phyloP scores from a whole-genome alignment of 2,797 vertebrate species.

The Eremophila alpestris region DNA sequence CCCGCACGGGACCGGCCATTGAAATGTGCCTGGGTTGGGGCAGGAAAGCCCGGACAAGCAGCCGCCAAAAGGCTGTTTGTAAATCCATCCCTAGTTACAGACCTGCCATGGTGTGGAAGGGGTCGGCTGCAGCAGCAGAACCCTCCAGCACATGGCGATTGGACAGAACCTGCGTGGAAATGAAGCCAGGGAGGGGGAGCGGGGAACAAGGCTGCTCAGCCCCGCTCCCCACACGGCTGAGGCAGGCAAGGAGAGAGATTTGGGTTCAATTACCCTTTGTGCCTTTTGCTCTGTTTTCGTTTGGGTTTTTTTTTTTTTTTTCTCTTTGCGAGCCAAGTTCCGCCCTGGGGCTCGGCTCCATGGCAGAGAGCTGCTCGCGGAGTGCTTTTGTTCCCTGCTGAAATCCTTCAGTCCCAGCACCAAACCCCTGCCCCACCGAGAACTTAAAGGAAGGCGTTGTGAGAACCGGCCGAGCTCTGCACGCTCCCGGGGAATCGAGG shows the following conservation, averaged over 20 bases:
- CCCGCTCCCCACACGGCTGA: not conserved
- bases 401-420: not conserved
- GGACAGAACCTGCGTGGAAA: not conserved
- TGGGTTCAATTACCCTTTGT: not conserved
- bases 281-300: not conserved
- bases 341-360: not conserved
- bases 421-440: not conserved
- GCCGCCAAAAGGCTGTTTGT: not conserved
- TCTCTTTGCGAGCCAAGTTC: not conserved
- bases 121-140: conserved; percentile 7
- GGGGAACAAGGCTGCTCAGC: not conserved
- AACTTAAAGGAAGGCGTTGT: not conserved
- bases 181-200: not conserved
- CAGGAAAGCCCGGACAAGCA: not conserved
- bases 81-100: not conserved
- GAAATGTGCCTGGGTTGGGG: not conserved
- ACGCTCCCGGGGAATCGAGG: rapidly evolving
- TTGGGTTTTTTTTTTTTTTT: not conserved
- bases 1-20: not conserved
- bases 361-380: not conserved
- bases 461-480: not conserved
- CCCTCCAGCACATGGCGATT: not conserved
- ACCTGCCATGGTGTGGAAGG: not conserved
- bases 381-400: not conserved
- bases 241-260: not conserved